Conservation (phyloP, 1,140 invertebrate genomes). For the Polypedilum pembai region DNA sequence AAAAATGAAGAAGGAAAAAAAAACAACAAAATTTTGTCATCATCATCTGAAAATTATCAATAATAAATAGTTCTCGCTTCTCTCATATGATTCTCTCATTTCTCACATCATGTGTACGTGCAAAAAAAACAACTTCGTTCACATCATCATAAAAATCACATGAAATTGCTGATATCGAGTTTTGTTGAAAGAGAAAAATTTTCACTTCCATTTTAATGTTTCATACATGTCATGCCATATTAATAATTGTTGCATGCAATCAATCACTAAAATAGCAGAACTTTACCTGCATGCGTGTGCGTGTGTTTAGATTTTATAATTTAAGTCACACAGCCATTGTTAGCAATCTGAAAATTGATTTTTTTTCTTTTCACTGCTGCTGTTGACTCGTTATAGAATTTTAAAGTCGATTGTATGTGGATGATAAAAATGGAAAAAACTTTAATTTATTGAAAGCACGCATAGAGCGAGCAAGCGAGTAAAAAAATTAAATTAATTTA, state of each 20-base stretch:
- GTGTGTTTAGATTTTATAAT: not conserved
- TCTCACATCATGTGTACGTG: too few relatives aligned
- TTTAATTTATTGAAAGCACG: slow-evolving; percentile 24
- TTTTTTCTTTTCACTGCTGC: not conserved
- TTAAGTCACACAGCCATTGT: not conserved
- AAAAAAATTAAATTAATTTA: slow-evolving; percentile 24
- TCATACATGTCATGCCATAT: not conserved
- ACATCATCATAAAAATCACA: too few relatives aligned
- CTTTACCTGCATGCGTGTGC: not conserved
- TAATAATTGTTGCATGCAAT: slow-evolving; percentile 5
- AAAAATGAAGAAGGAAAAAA: too few relatives aligned
- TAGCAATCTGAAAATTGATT: not conserved
- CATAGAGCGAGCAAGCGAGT: not conserved
- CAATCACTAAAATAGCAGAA: not conserved
- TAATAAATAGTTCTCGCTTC: too few relatives aligned
- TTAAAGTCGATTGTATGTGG: slow-evolving; percentile 15
- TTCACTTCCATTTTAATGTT: too few relatives aligned
- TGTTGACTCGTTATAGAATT: not conserved
- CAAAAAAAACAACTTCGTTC: too few relatives aligned
- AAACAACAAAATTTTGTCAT: too few relatives aligned
- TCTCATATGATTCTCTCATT: too few relatives aligned
- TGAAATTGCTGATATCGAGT: too few relatives aligned
- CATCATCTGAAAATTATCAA: too few relatives aligned
- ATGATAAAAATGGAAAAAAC: not conserved
- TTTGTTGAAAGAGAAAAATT: too few relatives aligned